Base-by-base conservation (phyloP, 2,888 invertebrate genomes). In the Pandemis corylana region DNA sequence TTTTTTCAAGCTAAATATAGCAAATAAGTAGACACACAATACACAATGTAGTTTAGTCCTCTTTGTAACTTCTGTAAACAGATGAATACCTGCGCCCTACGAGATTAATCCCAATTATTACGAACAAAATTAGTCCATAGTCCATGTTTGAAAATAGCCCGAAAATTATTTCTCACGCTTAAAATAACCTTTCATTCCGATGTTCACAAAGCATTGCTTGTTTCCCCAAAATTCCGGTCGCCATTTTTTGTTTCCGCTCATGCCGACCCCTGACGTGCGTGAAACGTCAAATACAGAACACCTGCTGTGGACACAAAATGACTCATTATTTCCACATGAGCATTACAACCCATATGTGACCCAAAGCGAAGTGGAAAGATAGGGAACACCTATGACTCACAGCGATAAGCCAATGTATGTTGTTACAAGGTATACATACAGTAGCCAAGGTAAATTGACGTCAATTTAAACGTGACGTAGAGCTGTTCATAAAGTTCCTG, bases 281-380 rank as follows among this genome's bases (percentile, higher is more conserved):
- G 65, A 61, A 69, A 76, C 72, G 76, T 76, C 75, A 71, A 71
- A 78, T 64, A 76, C 66, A 66, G 80, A 82, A 83, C 83, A 84
- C 83, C 84, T 83, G 83, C 78, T 75, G 51, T 49, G 63, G 66
- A 65, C 56, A 46, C 78, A 63, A 73, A 81, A 77, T 84, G 84
- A 83, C 73, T 83, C 84, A 83, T 80, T 80, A 80, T 77, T 76
- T 81, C 78, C 82, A 84, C 83, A 80, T 83, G 83, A 83, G 75
- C 72, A 77, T 77, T 78, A 70, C 75, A 61, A 75, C 61, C 80
- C 84, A 83, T 81, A 81, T 82, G 82, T 78, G 81, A 77, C 73
- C 79, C 71, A 77, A 65, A n/a, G 73, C 56, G 44, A 51, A 44
- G 42, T 51, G 59, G 68, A 71, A 70, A 76, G 71, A 76, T 77